These are phyloP conservation scores for Augiades crinisus DNA, from an alignment of 2,888 invertebrate species.

Conservation along the genomic window DNA sequence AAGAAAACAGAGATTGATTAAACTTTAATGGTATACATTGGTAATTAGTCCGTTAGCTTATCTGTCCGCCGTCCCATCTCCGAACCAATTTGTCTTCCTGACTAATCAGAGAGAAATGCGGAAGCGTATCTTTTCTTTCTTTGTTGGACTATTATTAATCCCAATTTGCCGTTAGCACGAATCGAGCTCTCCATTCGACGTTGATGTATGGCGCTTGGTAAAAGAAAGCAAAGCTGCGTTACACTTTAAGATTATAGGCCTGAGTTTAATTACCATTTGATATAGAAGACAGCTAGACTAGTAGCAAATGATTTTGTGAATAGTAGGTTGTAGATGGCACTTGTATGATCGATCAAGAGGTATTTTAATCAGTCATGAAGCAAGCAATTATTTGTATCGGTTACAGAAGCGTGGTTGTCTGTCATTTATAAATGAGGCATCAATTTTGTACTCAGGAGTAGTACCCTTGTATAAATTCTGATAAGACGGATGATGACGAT, in stretches of 20 bases:
- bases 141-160: slow-evolving; percentile 65
- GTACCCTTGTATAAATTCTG: too few relatives aligned
- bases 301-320: too few relatives aligned
- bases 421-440: too few relatives aligned
- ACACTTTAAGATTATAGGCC: not conserved
- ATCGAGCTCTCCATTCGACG: slow-evolving; percentile 19
- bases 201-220: slow-evolving; percentile 18
- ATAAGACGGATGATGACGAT: too few relatives aligned
- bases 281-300: too few relatives aligned
- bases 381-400: too few relatives aligned
- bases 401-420: too few relatives aligned
- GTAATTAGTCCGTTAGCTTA: slow-evolving; percentile 29
- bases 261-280: too few relatives aligned
- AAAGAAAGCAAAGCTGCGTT: slow-evolving; percentile 6
- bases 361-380: too few relatives aligned
- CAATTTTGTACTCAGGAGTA: too few relatives aligned
- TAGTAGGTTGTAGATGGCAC: too few relatives aligned
- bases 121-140: slow-evolving; percentile 50
- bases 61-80: slow-evolving; percentile 36
- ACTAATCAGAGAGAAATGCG: slow-evolving; percentile 61
- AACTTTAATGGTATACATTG: slow-evolving; percentile 12
- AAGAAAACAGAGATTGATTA: slow-evolving; percentile 11
- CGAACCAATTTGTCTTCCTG: slow-evolving; percentile 53
- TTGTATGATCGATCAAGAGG: too few relatives aligned
- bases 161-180: slow-evolving; percentile 52